These are phyloP conservation scores for Tokudaia tokunoshimensis DNA, from an alignment of 2,797 vertebrate species.

Conservation along the genomic window DNA sequence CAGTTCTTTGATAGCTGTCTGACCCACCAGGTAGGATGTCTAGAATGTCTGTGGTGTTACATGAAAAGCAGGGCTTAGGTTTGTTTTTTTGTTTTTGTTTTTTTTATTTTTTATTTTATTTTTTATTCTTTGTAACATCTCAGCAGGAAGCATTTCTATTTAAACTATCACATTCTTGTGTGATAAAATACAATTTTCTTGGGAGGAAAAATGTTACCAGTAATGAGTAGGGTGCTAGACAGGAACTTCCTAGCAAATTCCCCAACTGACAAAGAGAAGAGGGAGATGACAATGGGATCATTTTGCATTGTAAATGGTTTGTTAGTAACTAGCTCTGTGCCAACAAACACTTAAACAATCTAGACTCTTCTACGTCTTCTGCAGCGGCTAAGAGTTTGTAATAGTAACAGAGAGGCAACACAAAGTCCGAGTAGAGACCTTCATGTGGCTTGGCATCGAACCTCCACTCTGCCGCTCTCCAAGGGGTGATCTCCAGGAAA, in stretches of 20 bases:
- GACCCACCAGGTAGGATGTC: not conserved
- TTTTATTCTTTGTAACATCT: not conserved
- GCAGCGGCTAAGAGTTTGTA: not conserved
- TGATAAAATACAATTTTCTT: conserved; percentile 35
- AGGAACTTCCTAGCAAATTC: conserved; percentile 13
- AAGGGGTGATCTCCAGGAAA: not conserved
- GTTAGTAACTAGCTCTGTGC: not conserved
- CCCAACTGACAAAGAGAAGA: not conserved
- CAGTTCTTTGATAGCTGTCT: not conserved
- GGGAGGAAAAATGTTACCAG: not conserved
- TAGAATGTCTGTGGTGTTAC: not conserved
- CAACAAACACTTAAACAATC: not conserved
- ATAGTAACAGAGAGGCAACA: too few species aligned
- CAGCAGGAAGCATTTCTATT: conserved; percentile 23
- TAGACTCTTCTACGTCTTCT: not conserved
- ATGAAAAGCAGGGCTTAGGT: not conserved
- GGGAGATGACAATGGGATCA: accelerated
- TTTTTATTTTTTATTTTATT: not conserved
- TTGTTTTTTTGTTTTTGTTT: not conserved
- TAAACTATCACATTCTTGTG: conserved; percentile 1
- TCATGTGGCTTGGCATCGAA: not conserved
- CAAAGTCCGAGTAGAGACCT: not conserved
- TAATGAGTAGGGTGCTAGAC: not conserved
- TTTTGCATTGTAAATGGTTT: not conserved
- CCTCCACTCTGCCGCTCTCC: not conserved